A percentile compares a stretch with the other conserved stretches of the same genome.
Conservation (phyloP, 2,888 invertebrate genomes). For the Diloba caeruleocephala region DNA sequence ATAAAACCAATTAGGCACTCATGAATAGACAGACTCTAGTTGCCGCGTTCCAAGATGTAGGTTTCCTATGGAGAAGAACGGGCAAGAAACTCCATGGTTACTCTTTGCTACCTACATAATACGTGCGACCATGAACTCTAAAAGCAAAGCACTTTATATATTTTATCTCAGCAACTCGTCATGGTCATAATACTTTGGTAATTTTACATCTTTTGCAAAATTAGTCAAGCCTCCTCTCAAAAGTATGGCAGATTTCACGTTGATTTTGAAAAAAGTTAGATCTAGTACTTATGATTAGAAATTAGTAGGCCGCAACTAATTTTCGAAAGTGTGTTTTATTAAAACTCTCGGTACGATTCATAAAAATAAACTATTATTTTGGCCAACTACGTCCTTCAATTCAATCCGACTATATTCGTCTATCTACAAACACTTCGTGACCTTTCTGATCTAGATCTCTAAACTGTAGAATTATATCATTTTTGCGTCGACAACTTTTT, state of each 20-base stretch:
- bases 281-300: slow-evolving; percentile 9
- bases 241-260: slow-evolving; percentile 4
- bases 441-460: too few relatives aligned
- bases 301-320: slow-evolving; percentile 27
- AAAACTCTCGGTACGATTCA: not conserved
- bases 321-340: slow-evolving; percentile 25
- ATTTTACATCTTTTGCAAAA: slow-evolving; percentile 4
- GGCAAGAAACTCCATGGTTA: too few relatives aligned
- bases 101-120: too few relatives aligned
- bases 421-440: too few relatives aligned
- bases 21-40: too few relatives aligned
- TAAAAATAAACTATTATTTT: not conserved
- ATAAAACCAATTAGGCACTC: too few relatives aligned
- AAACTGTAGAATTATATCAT: too few relatives aligned
- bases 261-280: slow-evolving; percentile 15
- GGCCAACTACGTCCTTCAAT: not conserved
- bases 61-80: too few relatives aligned
- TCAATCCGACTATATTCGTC: not conserved
- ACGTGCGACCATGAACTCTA: slow-evolving; percentile 27
- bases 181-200: not conserved
- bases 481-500: too few relatives aligned
- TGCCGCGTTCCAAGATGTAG: too few relatives aligned
- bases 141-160: too few relatives aligned
- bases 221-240: slow-evolving; percentile 8
- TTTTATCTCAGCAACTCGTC: not conserved